phyloP scores from a whole-genome alignment of 2,888 invertebrate genomes.

The Callosobruchus maculatus region DNA sequence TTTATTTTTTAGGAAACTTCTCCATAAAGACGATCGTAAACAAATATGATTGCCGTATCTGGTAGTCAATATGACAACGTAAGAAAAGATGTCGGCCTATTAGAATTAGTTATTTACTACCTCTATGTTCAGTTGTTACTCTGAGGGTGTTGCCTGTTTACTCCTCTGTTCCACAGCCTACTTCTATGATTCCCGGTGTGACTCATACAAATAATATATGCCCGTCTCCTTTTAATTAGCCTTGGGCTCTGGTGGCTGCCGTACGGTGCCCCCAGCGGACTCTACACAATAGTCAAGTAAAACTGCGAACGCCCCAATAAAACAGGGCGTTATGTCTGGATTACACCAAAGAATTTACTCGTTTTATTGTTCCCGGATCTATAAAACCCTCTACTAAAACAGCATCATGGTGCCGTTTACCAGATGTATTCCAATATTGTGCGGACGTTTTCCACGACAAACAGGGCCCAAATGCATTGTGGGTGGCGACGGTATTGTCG shows the following conservation, averaged over 20 bases:
- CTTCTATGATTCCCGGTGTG: not conserved
- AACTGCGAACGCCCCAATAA: not conserved
- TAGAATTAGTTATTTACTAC: too few species aligned
- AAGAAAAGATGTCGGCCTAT: too few species aligned
- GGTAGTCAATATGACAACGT: too few species aligned
- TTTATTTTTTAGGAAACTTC: too few species aligned
- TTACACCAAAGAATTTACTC: not conserved
- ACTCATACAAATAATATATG: not conserved
- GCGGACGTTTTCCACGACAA: not conserved
- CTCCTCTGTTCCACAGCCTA: too few species aligned
- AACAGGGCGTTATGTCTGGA: not conserved
- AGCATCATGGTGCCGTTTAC: too few species aligned
- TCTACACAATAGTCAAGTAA: not conserved
- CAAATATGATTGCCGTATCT: too few species aligned
- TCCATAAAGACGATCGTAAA: too few species aligned
- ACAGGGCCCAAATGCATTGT: not conserved
- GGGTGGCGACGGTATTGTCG: not conserved
- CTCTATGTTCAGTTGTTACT: too few species aligned
- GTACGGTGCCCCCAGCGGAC: not conserved
- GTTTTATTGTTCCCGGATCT: not conserved
- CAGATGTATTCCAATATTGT: not conserved
- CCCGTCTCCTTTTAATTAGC: not conserved
- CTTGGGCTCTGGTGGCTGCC: not conserved
- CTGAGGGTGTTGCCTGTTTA: too few species aligned
- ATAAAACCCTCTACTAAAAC: not conserved